Percentiles rank a stretch among this genome's conserved stretches.
These are phyloP conservation scores for Panzeria rudis DNA, from an alignment of 2,888 invertebrate genomes.

Conservation along the genomic window DNA sequence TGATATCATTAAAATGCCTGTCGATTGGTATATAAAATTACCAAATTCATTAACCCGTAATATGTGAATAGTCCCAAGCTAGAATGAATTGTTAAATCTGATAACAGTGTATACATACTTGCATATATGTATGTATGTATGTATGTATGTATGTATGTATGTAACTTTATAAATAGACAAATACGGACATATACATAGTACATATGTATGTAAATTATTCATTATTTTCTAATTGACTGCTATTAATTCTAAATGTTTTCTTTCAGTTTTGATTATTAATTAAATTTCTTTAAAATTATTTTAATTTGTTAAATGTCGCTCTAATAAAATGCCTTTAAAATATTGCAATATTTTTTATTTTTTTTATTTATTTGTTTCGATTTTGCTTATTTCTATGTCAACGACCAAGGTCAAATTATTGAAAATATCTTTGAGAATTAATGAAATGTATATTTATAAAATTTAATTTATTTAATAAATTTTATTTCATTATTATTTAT, in stretches of 20 bases:
- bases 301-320: constrained; percentile 46
- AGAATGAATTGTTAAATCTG: too few species aligned
- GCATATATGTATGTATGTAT: not conserved
- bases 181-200: not conserved
- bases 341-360: constrained; percentile 31
- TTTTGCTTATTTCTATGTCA: constrained; percentile 62
- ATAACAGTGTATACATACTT: too few species aligned
- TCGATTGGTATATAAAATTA: too few species aligned
- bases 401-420: constrained; percentile 59
- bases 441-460: constrained; percentile 26
- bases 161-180: constrained; percentile 6
- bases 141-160: too few species aligned
- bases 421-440: constrained; percentile 25
- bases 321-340: constrained; percentile 44
- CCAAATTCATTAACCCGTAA: too few species aligned
- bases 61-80: too few species aligned
- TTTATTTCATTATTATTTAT: constrained; percentile 5
- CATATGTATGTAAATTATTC: constrained; percentile 7
- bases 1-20: too few species aligned
- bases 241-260: constrained; percentile 32
- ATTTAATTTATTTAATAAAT: constrained; percentile 42
- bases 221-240: constrained; percentile 34
- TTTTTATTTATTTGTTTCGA: constrained; percentile 34
- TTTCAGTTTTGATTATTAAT: constrained; percentile 41
- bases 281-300: constrained; percentile 38